Evolutionary conservation across 30 jellyfish, hydroid and myxozoan species (phyloP).

Genomic region (Nemopilema nomurai): DNA sequence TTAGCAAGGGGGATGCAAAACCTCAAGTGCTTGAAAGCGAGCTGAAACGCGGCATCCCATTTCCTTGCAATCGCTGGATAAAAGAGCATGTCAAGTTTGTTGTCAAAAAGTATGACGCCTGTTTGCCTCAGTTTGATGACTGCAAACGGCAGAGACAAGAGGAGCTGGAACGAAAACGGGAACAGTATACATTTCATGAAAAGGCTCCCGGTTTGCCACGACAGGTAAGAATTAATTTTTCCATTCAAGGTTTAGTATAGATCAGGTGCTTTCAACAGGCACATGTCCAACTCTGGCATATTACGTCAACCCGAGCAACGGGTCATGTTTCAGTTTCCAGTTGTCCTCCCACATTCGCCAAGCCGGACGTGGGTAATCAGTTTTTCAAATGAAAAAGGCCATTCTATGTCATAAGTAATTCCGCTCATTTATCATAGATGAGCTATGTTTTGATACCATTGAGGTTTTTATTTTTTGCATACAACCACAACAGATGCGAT

Average conservation of each 20-base stretch:
- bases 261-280: too few relatives aligned
- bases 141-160: conserved; percentile 67
- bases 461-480: too few relatives aligned
- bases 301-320: not conserved
- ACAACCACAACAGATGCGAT: too few relatives aligned
- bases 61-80: conserved; percentile 95
- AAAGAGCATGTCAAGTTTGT: conserved; percentile 52
- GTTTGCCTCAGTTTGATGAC: conserved; percentile 89
- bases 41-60: conserved; percentile 36
- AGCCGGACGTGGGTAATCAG: not conserved
- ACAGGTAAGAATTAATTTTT: conserved; percentile 42
- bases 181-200: conserved; percentile 51
- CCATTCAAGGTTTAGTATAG: too few relatives aligned
- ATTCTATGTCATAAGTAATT: not conserved
- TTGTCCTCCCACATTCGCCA: not conserved
- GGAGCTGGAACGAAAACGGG: conserved; percentile 76
- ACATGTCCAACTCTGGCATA: not conserved
- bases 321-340: not conserved
- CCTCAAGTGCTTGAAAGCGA: not conserved
- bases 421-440: not conserved
- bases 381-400: not conserved
- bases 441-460: too few relatives aligned
- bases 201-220: conserved; percentile 82
- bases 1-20: conserved; percentile 4
- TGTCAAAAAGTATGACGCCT: conserved; percentile 70